phyloP scores from a whole-genome alignment of 35 echinoderm and acorn worm species.

The Lytechinus variegatus region DNA sequence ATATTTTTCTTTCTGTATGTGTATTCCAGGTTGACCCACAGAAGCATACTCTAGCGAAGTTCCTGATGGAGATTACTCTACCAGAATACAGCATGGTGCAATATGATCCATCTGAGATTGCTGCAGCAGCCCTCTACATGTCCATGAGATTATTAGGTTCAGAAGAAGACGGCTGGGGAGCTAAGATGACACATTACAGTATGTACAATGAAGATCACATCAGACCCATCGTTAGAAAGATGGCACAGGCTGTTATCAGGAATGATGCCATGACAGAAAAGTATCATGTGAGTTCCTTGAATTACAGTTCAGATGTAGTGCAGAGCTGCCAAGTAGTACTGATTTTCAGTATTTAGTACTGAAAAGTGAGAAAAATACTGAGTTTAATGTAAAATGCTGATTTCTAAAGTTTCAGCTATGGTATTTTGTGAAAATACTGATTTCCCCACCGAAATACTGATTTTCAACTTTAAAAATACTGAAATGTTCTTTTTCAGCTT shows the following conservation, averaged over 20 bases:
- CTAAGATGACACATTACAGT: slow-evolving; percentile 77
- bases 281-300: slow-evolving; percentile 68
- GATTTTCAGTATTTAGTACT: too few species aligned
- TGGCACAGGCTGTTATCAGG: slow-evolving; percentile 63
- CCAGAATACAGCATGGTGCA: slow-evolving; percentile 91
- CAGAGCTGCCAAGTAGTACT: too few species aligned
- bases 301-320: too few species aligned
- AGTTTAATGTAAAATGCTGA: too few species aligned
- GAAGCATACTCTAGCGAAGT: slow-evolving; percentile 94
- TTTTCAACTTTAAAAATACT: too few species aligned
- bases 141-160: slow-evolving; percentile 73
- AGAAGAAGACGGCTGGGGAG: slow-evolving; percentile 69
- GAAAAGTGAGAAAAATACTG: too few species aligned
- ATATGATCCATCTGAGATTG: slow-evolving; percentile 96
- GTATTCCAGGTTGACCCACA: slow-evolving; percentile 73
- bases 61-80: slow-evolving; percentile 93
- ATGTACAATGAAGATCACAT: slow-evolving; percentile 75
- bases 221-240: slow-evolving; percentile 73
- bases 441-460: too few species aligned
- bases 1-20: background rate
- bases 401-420: too few species aligned
- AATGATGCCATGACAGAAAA: slow-evolving; percentile 67
- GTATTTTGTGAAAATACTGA: too few species aligned
- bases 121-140: slow-evolving; percentile 89
- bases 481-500: too few species aligned